Percentiles rank a stretch among this genome's conserved stretches.
phyloP scores from a whole-genome alignment of 2,888 invertebrate species.

The Chironomus tentans region DNA sequence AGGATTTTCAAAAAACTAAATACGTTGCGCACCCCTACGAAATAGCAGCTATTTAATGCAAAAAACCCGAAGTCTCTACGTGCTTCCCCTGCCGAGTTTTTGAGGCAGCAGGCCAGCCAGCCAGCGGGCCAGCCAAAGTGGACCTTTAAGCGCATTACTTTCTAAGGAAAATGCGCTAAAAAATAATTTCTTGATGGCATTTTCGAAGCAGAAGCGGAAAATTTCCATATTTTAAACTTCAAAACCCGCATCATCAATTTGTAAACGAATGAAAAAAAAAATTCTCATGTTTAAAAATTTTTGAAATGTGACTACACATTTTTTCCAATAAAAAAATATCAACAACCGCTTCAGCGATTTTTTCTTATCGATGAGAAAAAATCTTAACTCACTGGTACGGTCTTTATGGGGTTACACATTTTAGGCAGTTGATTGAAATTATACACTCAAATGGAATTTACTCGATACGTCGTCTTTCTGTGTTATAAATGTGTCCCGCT shows the following conservation, averaged over 20 bases:
- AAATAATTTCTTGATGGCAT: not conserved
- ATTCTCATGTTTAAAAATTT: no score
- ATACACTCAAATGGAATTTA: not conserved
- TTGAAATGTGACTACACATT: not conserved
- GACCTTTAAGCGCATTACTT: no score
- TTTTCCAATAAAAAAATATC: not conserved
- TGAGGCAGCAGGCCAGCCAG: no score
- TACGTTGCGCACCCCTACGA: no score
- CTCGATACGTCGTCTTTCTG: not conserved
- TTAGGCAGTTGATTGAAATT: not conserved
- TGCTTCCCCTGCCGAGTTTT: no score
- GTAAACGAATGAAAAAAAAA: not conserved
- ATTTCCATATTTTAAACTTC: conserved; percentile 9
- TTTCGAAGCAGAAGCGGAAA: not conserved
- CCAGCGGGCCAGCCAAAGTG: no score
- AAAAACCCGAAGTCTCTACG: no score
- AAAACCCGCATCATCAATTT: conserved; percentile 19
- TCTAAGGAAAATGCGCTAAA: no score
- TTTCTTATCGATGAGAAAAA: conserved; percentile 17
- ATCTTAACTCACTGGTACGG: not conserved
- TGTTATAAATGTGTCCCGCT: no score
- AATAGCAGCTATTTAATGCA: no score
- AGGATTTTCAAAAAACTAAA: no score
- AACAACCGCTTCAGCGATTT: not conserved
- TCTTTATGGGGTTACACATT: no score